A percentile compares a stretch with the other conserved stretches of the same genome.
Evolutionary conservation across 2,888 invertebrate species (phyloP).

Genomic region (Ptycholaimellus sp.): DNA sequence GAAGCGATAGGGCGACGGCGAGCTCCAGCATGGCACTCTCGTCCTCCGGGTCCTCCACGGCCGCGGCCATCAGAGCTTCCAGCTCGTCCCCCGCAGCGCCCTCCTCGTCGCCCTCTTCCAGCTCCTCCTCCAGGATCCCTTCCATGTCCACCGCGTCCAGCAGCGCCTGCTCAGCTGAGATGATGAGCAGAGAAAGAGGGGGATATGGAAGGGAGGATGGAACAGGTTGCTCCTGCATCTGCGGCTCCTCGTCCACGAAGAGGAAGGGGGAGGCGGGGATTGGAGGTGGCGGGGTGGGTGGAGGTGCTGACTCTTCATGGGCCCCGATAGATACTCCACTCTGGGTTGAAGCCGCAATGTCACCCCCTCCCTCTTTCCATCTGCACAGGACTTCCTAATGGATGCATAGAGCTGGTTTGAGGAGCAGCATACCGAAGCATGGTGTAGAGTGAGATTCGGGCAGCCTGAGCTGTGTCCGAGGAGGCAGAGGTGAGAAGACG

Average conservation of each 20-base stretch:
- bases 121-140: background rate
- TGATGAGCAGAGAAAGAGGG: background rate
- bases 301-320: too few relatives aligned
- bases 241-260: background rate
- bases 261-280: background rate
- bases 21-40: slow-evolving; percentile 79
- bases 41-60: slow-evolving; percentile 67
- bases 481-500: too few relatives aligned
- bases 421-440: too few relatives aligned
- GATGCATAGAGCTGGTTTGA: too few relatives aligned
- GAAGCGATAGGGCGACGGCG: slow-evolving; percentile 74
- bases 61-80: slow-evolving; percentile 6
- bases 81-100: too few relatives aligned
- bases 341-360: too few relatives aligned
- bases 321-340: too few relatives aligned
- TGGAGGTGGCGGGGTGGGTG: background rate
- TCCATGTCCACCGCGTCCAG: background rate
- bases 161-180: background rate
- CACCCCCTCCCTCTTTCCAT: too few relatives aligned
- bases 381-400: too few relatives aligned
- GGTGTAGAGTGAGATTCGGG: too few relatives aligned
- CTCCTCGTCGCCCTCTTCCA: background rate
- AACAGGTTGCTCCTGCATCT: background rate
- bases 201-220: too few relatives aligned
- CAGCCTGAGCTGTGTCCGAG: too few relatives aligned